A percentile compares a stretch with the other conserved stretches of the same genome.
These are phyloP conservation scores for Rhagonycha fulva DNA, from an alignment of 2,888 invertebrate species.

Conservation along the genomic window DNA sequence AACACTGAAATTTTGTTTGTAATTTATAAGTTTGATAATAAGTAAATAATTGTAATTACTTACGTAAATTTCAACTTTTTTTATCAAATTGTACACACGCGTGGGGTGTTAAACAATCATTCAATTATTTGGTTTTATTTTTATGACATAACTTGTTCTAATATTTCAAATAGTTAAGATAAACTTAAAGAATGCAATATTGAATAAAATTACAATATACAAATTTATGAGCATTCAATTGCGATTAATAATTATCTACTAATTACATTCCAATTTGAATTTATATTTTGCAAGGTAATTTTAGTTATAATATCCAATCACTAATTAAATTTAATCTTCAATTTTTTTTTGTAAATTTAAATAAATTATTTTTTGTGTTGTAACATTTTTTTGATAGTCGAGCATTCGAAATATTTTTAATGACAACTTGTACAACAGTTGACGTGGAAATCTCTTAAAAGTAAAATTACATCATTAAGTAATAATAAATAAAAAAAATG, in stretches of 20 bases:
- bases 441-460: neutral
- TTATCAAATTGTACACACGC: neutral
- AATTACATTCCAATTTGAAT: neutral
- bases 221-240: too few species aligned
- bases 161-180: neutral
- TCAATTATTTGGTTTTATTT: too few species aligned
- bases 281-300: too few species aligned
- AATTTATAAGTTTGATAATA: neutral
- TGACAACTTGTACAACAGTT: neutral
- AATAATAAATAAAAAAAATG: neutral
- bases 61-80: neutral
- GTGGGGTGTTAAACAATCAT: neutral
- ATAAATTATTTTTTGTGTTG: too few species aligned
- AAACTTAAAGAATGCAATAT: neutral
- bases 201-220: neutral
- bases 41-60: neutral
- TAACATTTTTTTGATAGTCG: neutral
- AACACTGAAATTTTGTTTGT: neutral
- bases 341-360: too few species aligned
- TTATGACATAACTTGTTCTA: neutral
- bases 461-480: neutral
- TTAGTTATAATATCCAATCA: too few species aligned
- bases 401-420: neutral
- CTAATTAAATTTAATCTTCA: too few species aligned
- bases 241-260: neutral